phyloP scores from a whole-genome alignment of 2,888 invertebrate genomes.

The Hecatera dysodea region DNA sequence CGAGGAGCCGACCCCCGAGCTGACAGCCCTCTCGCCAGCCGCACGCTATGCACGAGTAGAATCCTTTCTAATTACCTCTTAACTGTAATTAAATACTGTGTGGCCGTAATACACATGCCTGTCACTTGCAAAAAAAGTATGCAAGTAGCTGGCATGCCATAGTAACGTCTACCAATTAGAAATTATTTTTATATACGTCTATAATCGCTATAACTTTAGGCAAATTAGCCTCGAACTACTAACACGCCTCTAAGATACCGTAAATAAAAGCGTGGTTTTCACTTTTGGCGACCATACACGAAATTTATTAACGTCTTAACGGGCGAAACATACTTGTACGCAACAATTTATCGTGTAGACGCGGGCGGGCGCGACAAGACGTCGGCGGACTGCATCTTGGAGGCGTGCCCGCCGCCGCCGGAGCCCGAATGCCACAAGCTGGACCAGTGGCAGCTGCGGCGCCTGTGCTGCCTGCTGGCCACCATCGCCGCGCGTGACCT shows the following conservation, averaged over 20 bases:
- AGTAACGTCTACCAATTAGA: too few relatives aligned
- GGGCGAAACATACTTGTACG: neutral
- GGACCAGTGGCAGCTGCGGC: slow-evolving; percentile 92
- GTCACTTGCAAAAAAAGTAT: too few relatives aligned
- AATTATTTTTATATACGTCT: too few relatives aligned
- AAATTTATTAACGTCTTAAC: too few relatives aligned
- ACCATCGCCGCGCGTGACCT: slow-evolving; percentile 93
- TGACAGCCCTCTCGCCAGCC: neutral
- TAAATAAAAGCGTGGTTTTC: neutral
- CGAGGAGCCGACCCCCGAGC: slow-evolving; percentile 27
- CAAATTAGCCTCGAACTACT: neutral
- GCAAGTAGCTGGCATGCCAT: too few relatives aligned
- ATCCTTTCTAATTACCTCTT: neutral
- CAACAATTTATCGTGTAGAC: slow-evolving; percentile 65
- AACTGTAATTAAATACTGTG: neutral
- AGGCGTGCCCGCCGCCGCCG: slow-evolving; percentile 91
- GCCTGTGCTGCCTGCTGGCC: slow-evolving; percentile 93
- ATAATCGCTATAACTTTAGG: neutral
- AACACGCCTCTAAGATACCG: neutral
- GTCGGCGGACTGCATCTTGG: slow-evolving; percentile 84
- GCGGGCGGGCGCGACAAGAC: slow-evolving; percentile 79
- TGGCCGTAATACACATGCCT: too few relatives aligned
- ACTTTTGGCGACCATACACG: neutral
- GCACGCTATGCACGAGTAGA: slow-evolving; percentile 13
- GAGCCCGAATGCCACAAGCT: slow-evolving; percentile 93